These are phyloP conservation scores for Meteorus sp. DNA, from an alignment of 1,140 invertebrate genomes.

Conservation along the genomic window DNA sequence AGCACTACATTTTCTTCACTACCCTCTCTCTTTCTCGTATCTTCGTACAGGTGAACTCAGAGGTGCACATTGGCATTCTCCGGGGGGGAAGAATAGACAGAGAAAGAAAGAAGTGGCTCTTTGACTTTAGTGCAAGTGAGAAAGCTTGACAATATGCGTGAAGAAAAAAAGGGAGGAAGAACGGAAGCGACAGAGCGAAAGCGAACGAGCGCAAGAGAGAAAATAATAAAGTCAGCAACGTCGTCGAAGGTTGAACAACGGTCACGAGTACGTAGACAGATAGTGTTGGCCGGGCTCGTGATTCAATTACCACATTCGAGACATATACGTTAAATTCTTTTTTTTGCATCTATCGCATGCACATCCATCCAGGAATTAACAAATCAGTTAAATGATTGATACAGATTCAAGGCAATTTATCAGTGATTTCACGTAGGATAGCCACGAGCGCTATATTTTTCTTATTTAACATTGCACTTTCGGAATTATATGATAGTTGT, in stretches of 20 bases:
- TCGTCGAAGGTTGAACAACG: background rate
- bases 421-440: too few species aligned
- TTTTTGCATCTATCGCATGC: too few species aligned
- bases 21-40: background rate
- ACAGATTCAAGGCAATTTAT: too few species aligned
- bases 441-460: too few species aligned
- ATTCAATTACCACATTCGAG: conserved; percentile 22
- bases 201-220: background rate
- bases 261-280: conserved; percentile 4
- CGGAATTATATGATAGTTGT: too few species aligned
- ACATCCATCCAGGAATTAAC: too few species aligned
- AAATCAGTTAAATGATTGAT: too few species aligned
- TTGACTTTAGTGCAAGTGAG: conserved; percentile 6
- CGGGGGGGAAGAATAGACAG: background rate
- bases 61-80: too few species aligned
- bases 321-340: too few species aligned
- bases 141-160: conserved; percentile 7
- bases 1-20: background rate
- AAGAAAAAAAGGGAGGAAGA: conserved; percentile 22
- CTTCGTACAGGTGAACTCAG: conserved; percentile 10
- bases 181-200: background rate
- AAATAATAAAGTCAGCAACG: background rate
- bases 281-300: conserved; percentile 10
- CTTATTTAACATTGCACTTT: too few species aligned
- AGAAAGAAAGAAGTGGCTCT: background rate